Conservation (phyloP, 2,113 vertebrate species). For the Eublepharis macularius region DNA sequence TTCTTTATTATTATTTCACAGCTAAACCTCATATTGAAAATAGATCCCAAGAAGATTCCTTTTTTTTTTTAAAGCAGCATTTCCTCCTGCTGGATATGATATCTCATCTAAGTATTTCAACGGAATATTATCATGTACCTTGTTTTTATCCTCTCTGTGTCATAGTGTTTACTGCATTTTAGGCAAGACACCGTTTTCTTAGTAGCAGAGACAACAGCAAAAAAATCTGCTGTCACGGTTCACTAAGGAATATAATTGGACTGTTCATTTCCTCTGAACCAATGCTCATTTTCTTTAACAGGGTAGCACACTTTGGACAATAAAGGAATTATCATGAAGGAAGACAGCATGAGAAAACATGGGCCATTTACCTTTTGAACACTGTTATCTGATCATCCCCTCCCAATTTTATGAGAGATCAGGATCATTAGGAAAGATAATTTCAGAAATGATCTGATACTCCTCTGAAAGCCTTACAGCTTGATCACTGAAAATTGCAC, state of each 20-base stretch:
- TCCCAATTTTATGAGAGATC: neutral
- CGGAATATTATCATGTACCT: neutral
- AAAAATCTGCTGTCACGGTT: neutral
- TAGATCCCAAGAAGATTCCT: neutral
- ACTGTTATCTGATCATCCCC: neutral
- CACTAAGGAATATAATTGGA: constrained; percentile 18
- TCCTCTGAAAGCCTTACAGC: neutral
- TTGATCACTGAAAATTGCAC: neutral
- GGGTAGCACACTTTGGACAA: constrained; percentile 4
- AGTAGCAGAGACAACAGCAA: neutral
- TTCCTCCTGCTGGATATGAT: neutral
- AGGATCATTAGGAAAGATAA: neutral
- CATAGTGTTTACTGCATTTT: neutral
- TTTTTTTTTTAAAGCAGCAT: neutral
- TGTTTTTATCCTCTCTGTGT: neutral
- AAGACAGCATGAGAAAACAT: constrained; percentile 11
- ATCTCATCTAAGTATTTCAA: neutral
- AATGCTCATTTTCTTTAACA: constrained; percentile 10
- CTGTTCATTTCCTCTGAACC: constrained; percentile 4
- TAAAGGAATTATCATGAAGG: constrained; percentile 15
- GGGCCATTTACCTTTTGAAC: constrained; percentile 16
- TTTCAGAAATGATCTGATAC: neutral
- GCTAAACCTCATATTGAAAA: neutral
- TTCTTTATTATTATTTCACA: neutral
- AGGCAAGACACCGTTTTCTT: neutral